A percentile compares a stretch with the other conserved stretches of the same genome.
phyloP scores from a whole-genome alignment of 2,797 vertebrate genomes.

The Rhinoraja longicauda region DNA sequence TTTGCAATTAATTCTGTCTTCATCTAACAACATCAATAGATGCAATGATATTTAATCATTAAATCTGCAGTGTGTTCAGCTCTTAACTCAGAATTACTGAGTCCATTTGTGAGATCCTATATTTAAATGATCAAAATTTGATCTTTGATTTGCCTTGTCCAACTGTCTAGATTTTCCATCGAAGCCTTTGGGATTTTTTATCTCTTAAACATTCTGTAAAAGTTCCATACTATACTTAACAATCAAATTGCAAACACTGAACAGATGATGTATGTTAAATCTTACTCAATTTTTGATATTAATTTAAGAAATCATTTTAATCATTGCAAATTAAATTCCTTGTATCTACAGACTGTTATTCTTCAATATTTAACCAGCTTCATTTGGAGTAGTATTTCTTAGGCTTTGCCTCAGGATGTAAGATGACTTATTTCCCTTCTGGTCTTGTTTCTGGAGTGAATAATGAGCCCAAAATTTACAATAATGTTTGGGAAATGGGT shows the following conservation, averaged over 20 bases:
- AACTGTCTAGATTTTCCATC: background rate
- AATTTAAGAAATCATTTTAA: background rate
- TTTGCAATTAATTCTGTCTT: background rate
- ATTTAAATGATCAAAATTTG: background rate
- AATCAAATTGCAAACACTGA: background rate
- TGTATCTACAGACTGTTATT: background rate
- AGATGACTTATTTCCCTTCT: too few species aligned
- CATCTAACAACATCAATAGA: background rate
- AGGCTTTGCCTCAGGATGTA: too few species aligned
- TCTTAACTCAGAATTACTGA: background rate
- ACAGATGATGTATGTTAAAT: background rate
- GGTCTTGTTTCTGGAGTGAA: too few species aligned
- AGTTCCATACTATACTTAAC: background rate
- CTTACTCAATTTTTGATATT: background rate
- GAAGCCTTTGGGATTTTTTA: background rate
- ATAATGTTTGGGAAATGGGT: background rate
- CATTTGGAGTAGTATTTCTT: too few species aligned
- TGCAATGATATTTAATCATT: background rate
- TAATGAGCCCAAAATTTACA: background rate
- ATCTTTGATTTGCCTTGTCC: background rate
- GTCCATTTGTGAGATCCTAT: background rate
- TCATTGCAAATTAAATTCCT: background rate
- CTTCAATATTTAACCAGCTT: background rate
- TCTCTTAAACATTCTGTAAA: background rate
- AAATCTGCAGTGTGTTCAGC: background rate